Evolutionary conservation across 2,113 vertebrate genomes (phyloP).

Genomic region (Sprattus sprattus): DNA sequence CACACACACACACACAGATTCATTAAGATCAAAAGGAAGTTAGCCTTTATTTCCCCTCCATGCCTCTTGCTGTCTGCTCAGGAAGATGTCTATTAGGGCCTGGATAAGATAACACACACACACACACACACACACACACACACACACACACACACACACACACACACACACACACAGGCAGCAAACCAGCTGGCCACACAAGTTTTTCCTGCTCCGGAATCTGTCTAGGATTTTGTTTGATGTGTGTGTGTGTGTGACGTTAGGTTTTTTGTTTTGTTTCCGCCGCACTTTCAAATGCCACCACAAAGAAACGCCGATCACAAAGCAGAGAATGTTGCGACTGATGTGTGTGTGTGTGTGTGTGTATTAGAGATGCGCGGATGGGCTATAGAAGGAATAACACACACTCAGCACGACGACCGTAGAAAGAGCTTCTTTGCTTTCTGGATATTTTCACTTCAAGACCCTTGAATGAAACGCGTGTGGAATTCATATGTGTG

Average conservation of each 20-base stretch:
- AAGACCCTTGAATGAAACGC: background rate
- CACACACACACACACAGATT: background rate
- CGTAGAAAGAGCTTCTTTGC: background rate
- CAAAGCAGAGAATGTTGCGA: background rate
- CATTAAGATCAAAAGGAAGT: conserved; percentile 13
- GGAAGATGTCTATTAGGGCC: background rate
- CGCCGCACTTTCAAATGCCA: background rate
- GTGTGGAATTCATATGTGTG: background rate
- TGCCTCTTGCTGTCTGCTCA: background rate
- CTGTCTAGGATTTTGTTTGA: conserved; percentile 6
- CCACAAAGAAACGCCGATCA: background rate
- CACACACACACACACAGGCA: background rate
- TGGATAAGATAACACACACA: conserved; percentile 2
- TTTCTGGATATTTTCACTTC: background rate
- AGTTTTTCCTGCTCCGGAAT: conserved; percentile 12
- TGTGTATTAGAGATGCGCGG: no score
- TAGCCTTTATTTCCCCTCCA: background rate
- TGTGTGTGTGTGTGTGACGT: conserved; percentile 1
- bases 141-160: background rate
- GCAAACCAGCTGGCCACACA: conserved; percentile 8
- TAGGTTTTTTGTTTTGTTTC: background rate
- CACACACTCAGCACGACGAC: no score
- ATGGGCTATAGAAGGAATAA: no score
- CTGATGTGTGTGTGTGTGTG: no score
- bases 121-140: background rate